Evolutionary conservation across 2,113 vertebrate species (phyloP).

Genomic region (Artemisiospiza belli): DNA sequence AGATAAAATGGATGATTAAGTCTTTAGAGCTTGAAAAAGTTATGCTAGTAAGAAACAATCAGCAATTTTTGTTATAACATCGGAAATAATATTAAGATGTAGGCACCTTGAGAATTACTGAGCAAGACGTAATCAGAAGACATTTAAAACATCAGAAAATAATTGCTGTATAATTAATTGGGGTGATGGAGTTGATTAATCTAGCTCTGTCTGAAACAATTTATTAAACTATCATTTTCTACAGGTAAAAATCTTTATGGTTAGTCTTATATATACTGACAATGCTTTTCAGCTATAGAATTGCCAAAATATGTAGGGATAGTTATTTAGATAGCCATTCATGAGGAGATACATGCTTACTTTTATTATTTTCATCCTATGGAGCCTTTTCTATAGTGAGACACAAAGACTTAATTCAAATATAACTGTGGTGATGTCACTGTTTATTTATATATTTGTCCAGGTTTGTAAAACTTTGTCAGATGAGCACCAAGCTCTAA

Average conservation of each 20-base stretch:
- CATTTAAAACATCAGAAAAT: constrained; percentile 68
- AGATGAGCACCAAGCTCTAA: background rate
- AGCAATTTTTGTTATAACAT: constrained; percentile 54
- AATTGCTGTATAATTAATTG: constrained; percentile 69
- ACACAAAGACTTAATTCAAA: background rate
- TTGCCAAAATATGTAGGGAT: background rate
- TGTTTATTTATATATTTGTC: background rate
- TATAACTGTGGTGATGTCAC: background rate
- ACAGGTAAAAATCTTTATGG: constrained; percentile 20
- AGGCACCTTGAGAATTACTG: constrained; percentile 58
- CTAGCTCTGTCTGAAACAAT: constrained; percentile 32
- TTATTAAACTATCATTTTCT: constrained; percentile 40
- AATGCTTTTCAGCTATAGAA: background rate
- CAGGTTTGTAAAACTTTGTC: background rate
- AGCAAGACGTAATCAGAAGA: constrained; percentile 65
- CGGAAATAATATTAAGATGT: constrained; percentile 63
- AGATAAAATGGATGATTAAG: constrained; percentile 13
- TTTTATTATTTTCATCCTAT: background rate
- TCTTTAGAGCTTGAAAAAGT: constrained; percentile 26
- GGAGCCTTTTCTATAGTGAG: background rate
- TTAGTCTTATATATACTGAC: background rate
- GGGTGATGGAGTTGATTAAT: constrained; percentile 53
- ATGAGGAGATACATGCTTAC: background rate
- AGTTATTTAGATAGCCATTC: background rate
- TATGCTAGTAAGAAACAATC: constrained; percentile 51